Conservation (phyloP, 1,140 invertebrate species). For the Danaus melanippus region DNA sequence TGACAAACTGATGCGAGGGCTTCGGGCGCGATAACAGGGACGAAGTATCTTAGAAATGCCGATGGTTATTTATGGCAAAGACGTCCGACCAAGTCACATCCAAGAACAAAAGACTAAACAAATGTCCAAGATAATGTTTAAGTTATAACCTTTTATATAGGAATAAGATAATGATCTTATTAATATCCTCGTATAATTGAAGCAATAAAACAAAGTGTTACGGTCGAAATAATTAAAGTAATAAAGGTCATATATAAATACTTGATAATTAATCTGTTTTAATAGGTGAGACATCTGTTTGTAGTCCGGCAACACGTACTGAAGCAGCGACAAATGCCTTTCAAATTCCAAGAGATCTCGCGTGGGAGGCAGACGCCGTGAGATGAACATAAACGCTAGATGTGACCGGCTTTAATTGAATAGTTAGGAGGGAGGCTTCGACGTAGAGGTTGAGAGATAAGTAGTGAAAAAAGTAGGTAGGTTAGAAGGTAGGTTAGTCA, state of each 20-base stretch:
- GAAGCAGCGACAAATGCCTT: conserved; percentile 60
- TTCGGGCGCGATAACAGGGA: conserved; percentile 51
- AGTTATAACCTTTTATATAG: conserved; percentile 34
- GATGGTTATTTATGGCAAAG: conserved; percentile 64
- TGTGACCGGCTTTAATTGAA: conserved; percentile 53
- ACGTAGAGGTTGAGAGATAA: too few relatives aligned
- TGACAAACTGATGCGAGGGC: conserved; percentile 59
- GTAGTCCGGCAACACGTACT: conserved; percentile 38
- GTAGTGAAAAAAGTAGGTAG: too few relatives aligned
- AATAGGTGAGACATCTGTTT: conserved; percentile 46
- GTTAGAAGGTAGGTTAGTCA: too few relatives aligned
- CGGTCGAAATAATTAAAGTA: conserved; percentile 5
- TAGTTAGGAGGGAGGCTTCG: conserved; percentile 4
- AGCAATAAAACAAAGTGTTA: too few relatives aligned
- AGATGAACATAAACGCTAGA: conserved; percentile 39
- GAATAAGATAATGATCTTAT: conserved; percentile 20
- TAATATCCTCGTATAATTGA: conserved; percentile 7
- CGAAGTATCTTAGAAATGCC: conserved; percentile 59
- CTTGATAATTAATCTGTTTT: conserved; percentile 46
- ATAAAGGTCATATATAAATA: conserved; percentile 39
- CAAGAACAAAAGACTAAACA: conserved; percentile 63
- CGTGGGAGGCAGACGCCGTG: conserved; percentile 49
- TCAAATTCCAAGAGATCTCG: conserved; percentile 59
- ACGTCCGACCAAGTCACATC: conserved; percentile 35
- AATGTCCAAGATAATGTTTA: conserved; percentile 58